phyloP scores from a whole-genome alignment of 2,797 vertebrate species.

The Onychomys torridus region DNA sequence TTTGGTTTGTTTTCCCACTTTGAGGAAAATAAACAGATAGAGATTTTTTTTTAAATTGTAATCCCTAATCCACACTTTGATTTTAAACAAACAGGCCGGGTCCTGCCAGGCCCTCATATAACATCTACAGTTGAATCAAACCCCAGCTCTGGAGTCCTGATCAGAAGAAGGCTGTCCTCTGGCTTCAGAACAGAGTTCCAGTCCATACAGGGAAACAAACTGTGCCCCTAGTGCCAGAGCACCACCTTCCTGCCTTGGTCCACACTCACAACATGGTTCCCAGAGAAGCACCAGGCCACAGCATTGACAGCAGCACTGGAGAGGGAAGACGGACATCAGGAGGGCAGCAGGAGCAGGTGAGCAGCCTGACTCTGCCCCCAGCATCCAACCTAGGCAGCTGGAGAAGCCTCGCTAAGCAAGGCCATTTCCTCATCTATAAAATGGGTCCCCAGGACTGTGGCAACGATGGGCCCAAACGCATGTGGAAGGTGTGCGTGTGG shows the following conservation, averaged over 20 bases:
- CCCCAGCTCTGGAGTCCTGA: background rate
- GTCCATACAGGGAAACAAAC: background rate
- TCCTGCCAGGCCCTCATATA: conserved; percentile 54
- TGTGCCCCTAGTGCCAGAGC: conserved; percentile 88
- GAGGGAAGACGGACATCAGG: background rate
- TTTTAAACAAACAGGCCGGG: conserved; percentile 63
- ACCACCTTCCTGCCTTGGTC: conserved; percentile 91
- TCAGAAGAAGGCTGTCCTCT: background rate
- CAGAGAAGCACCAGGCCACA: conserved; percentile 92
- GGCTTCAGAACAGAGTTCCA: background rate
- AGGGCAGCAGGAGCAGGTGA: no score
- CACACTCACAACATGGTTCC: conserved; percentile 91
- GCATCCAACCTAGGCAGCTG: background rate
- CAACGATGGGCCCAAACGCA: background rate
- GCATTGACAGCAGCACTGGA: conserved; percentile 91
- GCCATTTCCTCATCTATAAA: background rate
- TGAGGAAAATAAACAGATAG: background rate
- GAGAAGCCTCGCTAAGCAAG: background rate
- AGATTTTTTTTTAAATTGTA: background rate
- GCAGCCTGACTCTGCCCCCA: background rate
- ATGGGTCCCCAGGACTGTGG: background rate
- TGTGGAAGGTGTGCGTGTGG: fast-evolving
- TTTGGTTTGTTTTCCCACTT: background rate
- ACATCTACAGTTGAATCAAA: background rate
- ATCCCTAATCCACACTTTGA: background rate